Evolutionary conservation across 2,888 invertebrate species (phyloP).

Genomic region (Lasiommata megera): DNA sequence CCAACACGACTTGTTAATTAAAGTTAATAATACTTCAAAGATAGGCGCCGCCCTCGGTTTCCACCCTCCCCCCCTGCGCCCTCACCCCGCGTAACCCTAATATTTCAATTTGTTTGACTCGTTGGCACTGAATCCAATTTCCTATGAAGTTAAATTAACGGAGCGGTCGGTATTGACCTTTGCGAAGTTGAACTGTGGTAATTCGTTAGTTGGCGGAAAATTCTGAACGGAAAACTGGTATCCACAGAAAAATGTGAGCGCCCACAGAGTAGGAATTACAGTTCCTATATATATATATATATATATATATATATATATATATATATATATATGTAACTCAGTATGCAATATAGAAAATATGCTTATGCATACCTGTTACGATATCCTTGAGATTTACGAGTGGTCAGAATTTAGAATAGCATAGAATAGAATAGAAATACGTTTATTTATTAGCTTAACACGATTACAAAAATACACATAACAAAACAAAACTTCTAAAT

Average conservation of each 20-base stretch:
- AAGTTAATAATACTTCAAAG: constrained; percentile 21
- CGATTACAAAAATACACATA: too few species aligned
- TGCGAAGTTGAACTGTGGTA: constrained; percentile 26
- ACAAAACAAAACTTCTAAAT: too few species aligned
- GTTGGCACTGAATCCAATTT: constrained; percentile 32
- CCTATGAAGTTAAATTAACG: constrained; percentile 36
- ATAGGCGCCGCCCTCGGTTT: constrained; percentile 19
- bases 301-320: not conserved
- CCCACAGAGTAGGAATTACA: not conserved
- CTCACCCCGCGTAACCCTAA: constrained; percentile 18
- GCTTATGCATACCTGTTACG: too few species aligned
- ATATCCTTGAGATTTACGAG: too few species aligned
- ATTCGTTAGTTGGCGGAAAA: constrained; percentile 28
- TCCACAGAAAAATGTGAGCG: not conserved
- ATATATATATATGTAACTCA: not conserved
- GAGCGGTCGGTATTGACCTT: constrained; percentile 31
- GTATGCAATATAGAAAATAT: too few species aligned
- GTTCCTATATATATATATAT: not conserved
- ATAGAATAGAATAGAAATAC: too few species aligned
- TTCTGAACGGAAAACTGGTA: not conserved
- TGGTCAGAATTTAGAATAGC: too few species aligned
- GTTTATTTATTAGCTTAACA: too few species aligned
- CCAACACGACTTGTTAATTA: constrained; percentile 17
- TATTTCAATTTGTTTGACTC: constrained; percentile 34
- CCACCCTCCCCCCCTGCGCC: constrained; percentile 1